Evolutionary conservation across 2,113 vertebrate genomes (phyloP).

Genomic region (Corythornis vintsioides): DNA sequence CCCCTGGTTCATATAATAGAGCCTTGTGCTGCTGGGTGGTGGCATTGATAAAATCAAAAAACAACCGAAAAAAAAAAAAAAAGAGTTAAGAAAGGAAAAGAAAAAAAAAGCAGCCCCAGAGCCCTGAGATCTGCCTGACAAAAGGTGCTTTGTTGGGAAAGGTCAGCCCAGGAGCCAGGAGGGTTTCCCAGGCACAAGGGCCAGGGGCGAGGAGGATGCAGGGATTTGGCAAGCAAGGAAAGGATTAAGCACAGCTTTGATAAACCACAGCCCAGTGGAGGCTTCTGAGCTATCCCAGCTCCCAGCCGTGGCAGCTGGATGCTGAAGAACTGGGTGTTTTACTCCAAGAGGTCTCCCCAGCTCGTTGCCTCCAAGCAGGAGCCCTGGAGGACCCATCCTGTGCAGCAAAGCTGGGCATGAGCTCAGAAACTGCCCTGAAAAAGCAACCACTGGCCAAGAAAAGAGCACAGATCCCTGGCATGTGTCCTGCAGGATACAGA

Average conservation of each 20-base stretch:
- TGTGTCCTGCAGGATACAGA: neutral
- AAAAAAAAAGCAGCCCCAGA: neutral
- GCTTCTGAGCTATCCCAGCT: neutral
- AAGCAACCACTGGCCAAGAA: neutral
- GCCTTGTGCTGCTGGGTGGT: neutral
- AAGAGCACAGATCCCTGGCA: neutral
- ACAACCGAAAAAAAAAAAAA: neutral
- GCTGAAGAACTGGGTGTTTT: neutral
- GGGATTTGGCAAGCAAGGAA: neutral
- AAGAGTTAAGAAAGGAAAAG: neutral
- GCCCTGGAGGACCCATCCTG: neutral
- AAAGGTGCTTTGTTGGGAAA: constrained; percentile 38
- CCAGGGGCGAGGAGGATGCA: neutral
- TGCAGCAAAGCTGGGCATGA: neutral
- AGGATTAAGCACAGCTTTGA: neutral
- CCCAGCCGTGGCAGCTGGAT: neutral
- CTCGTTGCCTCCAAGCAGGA: fast-evolving
- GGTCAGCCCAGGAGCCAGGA: neutral
- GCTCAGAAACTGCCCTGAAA: neutral
- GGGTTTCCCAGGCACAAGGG: neutral
- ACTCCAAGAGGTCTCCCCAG: neutral
- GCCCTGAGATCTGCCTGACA: neutral
- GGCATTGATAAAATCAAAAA: neutral
- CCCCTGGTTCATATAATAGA: neutral
- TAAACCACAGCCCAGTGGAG: neutral